A percentile compares a stretch with the other conserved stretches of the same genome.
phyloP scores from a whole-genome alignment of 2,797 vertebrate genomes.

The Brotula barbata region DNA sequence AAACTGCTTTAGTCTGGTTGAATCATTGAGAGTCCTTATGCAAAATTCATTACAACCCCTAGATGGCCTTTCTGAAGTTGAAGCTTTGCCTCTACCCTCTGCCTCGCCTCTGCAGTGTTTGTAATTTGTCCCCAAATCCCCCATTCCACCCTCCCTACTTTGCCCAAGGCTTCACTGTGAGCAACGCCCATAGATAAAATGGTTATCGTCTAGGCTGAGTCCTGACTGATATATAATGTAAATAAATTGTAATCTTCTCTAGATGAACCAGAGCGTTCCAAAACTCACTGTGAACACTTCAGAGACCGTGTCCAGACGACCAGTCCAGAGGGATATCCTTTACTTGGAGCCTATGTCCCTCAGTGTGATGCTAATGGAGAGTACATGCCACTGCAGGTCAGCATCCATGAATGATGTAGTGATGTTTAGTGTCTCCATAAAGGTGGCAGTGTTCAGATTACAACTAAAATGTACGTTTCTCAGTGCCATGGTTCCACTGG shows the following conservation, averaged over 20 bases:
- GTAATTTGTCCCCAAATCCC: not conserved
- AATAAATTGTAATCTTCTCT: not conserved
- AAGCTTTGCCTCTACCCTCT: no score
- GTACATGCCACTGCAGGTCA: conserved; percentile 72
- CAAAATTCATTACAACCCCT: no score
- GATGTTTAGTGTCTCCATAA: not conserved
- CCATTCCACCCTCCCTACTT: not conserved
- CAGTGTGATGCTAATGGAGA: conserved; percentile 73
- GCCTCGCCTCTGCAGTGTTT: not conserved
- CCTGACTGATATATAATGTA: not conserved
- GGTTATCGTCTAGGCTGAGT: no score
- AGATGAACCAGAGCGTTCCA: conserved; percentile 49
- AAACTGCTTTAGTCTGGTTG: no score
- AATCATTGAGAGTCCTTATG: no score
- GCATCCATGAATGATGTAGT: not conserved
- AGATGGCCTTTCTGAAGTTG: not conserved
- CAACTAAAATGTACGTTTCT: not conserved
- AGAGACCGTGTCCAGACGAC: conserved; percentile 58
- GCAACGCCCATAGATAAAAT: no score
- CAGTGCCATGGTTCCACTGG: conserved; percentile 80
- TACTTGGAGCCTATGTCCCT: conserved; percentile 57
- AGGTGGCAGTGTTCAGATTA: not conserved
- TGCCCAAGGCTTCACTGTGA: not conserved
- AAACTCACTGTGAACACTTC: conserved; percentile 73
- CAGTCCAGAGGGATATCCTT: conserved; percentile 43